Evolutionary conservation across 2,113 vertebrate genomes (phyloP).

Genomic region (Gadus macrocephalus): DNA sequence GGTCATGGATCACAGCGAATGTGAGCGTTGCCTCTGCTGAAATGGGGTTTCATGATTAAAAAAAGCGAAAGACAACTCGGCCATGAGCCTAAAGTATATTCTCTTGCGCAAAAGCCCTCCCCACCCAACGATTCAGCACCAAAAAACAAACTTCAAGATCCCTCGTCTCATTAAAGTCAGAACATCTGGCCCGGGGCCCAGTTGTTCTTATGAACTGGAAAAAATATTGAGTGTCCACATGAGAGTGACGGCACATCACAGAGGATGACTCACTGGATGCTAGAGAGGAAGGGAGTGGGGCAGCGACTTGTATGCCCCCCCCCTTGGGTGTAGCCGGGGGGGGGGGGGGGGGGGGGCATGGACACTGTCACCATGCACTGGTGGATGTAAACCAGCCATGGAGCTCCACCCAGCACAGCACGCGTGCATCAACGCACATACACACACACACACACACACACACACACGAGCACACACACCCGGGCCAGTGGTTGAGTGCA

Average conservation of each 20-base stretch:
- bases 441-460: too few relatives aligned
- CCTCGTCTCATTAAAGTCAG: constrained; percentile 63
- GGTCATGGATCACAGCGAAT: too few relatives aligned
- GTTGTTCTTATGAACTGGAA: constrained; percentile 67
- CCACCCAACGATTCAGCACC: not conserved
- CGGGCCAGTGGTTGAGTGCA: too few relatives aligned
- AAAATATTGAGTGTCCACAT: constrained; percentile 57
- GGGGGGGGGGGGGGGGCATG: constrained; percentile 39
- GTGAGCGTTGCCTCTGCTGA: too few relatives aligned
- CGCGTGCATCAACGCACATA: too few relatives aligned
- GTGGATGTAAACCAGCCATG: constrained; percentile 51
- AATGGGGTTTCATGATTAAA: too few relatives aligned
- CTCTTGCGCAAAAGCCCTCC: constrained; percentile 1
- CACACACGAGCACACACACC: too few relatives aligned
- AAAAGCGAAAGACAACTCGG: too few relatives aligned
- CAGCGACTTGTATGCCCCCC: not conserved
- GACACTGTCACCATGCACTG: constrained; percentile 51
- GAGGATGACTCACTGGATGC: constrained; percentile 66
- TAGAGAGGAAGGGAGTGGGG: constrained; percentile 53
- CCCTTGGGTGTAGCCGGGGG: not conserved
- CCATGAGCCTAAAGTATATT: constrained; percentile 17
- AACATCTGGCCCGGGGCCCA: constrained; percentile 66
- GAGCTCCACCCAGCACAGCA: not conserved
- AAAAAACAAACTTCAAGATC: constrained; percentile 34
- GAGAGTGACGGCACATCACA: constrained; percentile 54